Evolutionary conservation across 2,888 invertebrate genomes (phyloP), one percentile per base, ranked within the genome.

Genomic region (Agrotis puta): DNA sequence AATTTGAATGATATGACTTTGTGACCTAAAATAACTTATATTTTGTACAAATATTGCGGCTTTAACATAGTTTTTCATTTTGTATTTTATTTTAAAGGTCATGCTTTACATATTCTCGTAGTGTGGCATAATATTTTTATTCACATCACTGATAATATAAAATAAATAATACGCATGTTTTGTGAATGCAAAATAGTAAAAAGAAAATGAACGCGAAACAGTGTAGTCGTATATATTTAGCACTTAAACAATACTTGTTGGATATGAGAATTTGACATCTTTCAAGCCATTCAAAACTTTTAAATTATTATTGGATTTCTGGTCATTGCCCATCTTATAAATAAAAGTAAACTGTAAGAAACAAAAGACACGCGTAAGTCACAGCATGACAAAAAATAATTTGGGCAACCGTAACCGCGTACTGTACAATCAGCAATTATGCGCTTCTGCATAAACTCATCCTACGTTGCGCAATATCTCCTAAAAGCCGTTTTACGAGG

Each of bases 401-500:
- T 20, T 39, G 47, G 7, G 16, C 11, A 11, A 5, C n/a, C n/a
- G n/a, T 54, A 47, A 24, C 13, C 53, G 7, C 7, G 33, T 33
- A 20, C 51, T 27, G 13, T 50, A 51, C 39, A 72, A 51, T 70
- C 33, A 51, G 22, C 27, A 47, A 82, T 79, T 66, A 64, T 62
- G 48, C 27, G 13, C 20, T 76, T 22, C 14, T 58, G 66, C 66
- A 74, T 77, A 64, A 65, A 47, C 48, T 13, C 70, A 73, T 79
- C 66, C 62, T 22, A 27, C 51, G 56, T 81, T 75, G 62, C 61
- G 79, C 82, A 83, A 88, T 86, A 86, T 86, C 79, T 82, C 76
- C 84, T 89, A 86, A 88, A 88, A 87, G 86, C 83, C 67, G 78
- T 84, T 87, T 88, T 85, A 86, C 85, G 86, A 86, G 67, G n/a